Evolutionary conservation across 1,140 invertebrate genomes (phyloP).

Genomic region (Drosophila suzukii): DNA sequence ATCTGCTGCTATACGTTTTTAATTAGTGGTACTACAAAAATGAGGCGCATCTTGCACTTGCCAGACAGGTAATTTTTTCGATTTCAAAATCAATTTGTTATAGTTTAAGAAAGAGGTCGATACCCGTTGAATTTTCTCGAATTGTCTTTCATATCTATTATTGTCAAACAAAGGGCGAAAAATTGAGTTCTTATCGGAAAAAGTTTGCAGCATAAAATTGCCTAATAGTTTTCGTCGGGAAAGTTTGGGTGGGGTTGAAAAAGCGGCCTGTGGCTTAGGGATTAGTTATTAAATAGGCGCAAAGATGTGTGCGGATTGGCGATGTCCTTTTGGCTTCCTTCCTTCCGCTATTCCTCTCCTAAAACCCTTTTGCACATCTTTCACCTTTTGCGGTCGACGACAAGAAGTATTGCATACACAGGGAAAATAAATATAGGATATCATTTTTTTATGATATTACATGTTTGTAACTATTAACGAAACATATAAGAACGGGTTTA

Average conservation of each 20-base stretch:
- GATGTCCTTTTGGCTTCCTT: constrained; percentile 16
- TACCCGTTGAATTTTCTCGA: constrained; percentile 11
- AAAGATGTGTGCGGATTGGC: constrained; percentile 27
- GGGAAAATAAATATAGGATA: not conserved
- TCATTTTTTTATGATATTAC: not conserved
- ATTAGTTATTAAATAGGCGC: constrained; percentile 72
- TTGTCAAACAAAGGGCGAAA: constrained; percentile 61
- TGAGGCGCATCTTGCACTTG: too few relatives aligned
- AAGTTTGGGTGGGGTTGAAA: not conserved
- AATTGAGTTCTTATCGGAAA: constrained; percentile 44
- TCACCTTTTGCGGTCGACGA: constrained; percentile 22
- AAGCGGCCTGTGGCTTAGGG: constrained; percentile 32
- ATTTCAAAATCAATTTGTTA: constrained; percentile 3
- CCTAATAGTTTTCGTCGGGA: not conserved
- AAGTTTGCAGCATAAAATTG: constrained; percentile 45
- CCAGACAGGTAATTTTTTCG: not conserved
- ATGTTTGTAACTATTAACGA: too few relatives aligned
- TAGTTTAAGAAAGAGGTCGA: not conserved
- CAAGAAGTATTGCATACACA: constrained; percentile 54
- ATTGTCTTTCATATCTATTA: constrained; percentile 57
- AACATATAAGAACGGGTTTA: too few relatives aligned
- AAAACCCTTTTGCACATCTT: constrained; percentile 1
- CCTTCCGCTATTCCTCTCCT: not conserved
- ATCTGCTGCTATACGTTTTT: not conserved
- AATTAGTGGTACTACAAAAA: not conserved